phyloP scores from a whole-genome alignment of 2,113 vertebrate genomes.

The Canis aureus region DNA sequence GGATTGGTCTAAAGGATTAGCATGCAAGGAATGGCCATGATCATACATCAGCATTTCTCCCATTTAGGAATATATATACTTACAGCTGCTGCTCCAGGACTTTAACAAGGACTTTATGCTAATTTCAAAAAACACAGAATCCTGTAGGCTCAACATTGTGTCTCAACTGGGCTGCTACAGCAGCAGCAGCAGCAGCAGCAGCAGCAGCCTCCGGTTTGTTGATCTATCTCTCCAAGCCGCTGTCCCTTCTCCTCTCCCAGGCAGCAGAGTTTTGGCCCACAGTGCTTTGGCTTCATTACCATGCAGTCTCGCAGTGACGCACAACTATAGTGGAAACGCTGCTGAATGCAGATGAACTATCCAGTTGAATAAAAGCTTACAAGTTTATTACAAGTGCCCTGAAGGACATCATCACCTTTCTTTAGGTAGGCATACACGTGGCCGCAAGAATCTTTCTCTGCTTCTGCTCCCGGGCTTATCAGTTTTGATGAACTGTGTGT shows the following conservation, averaged over 20 bases:
- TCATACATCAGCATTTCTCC: slow-evolving; percentile 35
- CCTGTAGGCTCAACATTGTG: slow-evolving; percentile 97
- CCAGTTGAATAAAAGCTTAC: slow-evolving; percentile 73
- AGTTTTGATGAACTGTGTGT: background rate
- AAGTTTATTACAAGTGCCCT: slow-evolving; percentile 75
- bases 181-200: slow-evolving; percentile 66
- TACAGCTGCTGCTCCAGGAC: slow-evolving; percentile 97
- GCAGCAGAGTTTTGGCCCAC: slow-evolving; percentile 83
- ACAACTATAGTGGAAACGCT: slow-evolving; percentile 83
- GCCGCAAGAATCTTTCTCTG: background rate
- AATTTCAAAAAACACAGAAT: slow-evolving; percentile 98
- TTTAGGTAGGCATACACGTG: slow-evolving; percentile 53
- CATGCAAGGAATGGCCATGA: slow-evolving; percentile 64
- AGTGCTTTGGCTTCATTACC: slow-evolving; percentile 84
- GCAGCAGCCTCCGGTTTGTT: slow-evolving; percentile 58
- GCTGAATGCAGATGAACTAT: slow-evolving; percentile 86
- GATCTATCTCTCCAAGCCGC: slow-evolving; percentile 68
- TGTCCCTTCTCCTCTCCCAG: slow-evolving; percentile 77
- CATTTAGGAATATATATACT: slow-evolving; percentile 86
- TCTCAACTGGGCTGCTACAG: slow-evolving; percentile 70
- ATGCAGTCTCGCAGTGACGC: slow-evolving; percentile 87
- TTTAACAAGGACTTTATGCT: slow-evolving; percentile 99
- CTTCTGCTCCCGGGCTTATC: background rate
- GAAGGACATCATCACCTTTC: slow-evolving; percentile 84
- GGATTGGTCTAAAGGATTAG: background rate